Base-by-base conservation (phyloP, 2,113 vertebrate genomes). In the Cynocephalus volans region DNA sequence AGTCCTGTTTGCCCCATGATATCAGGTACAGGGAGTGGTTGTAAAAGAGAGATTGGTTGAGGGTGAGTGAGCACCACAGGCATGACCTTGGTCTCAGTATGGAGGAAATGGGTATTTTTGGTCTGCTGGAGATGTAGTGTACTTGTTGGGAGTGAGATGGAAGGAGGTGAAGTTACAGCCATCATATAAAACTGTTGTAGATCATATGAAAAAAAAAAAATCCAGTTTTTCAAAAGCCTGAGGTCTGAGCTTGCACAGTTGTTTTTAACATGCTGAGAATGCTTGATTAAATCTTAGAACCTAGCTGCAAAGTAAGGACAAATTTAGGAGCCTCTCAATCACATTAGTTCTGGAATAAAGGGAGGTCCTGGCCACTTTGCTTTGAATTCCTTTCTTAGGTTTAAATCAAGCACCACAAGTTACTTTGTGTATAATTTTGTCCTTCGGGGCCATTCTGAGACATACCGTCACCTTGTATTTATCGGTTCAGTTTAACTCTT, bases 1-100 rank as follows among this genome's bases (percentile, higher is more conserved):
- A 99, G 99, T 99, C 99, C 81, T 99, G 99, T 98, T 99, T 99
- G 97, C 99, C 99, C 87, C 99, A 99, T 10, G 99, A 99, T 97
- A 99, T 99, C 99, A 99, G 99, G 99, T 99, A 98, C 98, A 98
- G 87, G 26, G 21, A 93, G 75, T 84, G 50, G 23, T 56, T 67
- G 87, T 86, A 73, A 72, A 88, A 86, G 65, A 85, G 80, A 52
- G 81, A 11, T 50, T 85, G 77, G 31, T 41, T 45, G 73, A 65
- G 73, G 33, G 58, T 83, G 83, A 75, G 64, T 67, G 33, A 60
- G 85, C 54, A 90, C 54, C 69, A 85, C 62, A 92, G 33, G 75
- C 58, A 45, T 81, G 90, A 92, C 62, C 93, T 58, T 60, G 15
- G 10, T 31, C 41, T 95, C 33, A 23, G 13, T 45, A 3, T 85